Percentiles rank a stretch among this genome's conserved stretches.
These are phyloP conservation scores for Morelia viridis DNA, from an alignment of 2,797 vertebrate genomes.

Conservation along the genomic window DNA sequence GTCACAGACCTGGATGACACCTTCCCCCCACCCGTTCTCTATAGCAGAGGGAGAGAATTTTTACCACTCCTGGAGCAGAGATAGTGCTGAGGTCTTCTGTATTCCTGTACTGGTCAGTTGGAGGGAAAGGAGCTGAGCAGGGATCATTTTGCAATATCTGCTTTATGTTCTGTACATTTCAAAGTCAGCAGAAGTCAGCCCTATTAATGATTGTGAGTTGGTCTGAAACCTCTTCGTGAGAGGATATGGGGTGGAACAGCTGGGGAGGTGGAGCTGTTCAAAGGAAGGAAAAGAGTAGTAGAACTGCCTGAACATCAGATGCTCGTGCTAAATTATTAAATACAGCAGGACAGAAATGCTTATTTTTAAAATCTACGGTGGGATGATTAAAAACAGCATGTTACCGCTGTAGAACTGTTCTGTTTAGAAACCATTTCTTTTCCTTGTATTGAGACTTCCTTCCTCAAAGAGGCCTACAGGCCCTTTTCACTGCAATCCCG, in stretches of 20 bases:
- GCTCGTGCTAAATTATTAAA: conserved; percentile 8
- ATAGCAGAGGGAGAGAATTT: not conserved
- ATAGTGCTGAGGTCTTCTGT: not conserved
- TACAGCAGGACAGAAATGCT: not conserved
- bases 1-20: not conserved
- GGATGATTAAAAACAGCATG: not conserved
- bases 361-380: not conserved
- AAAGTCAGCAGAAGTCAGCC: not conserved
- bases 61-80: not conserved
- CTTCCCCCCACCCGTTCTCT: not conserved
- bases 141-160: not conserved
- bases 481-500: not conserved
- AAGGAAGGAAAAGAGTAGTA: not conserved
- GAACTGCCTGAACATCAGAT: not conserved
- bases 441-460: too few relatives aligned
- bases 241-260: not conserved
- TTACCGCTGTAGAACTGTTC: not conserved
- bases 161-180: not conserved
- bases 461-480: not conserved
- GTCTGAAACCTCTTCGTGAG: not conserved
- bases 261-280: not conserved
- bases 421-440: not conserved
- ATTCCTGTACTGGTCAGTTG: not conserved
- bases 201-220: too few relatives aligned
- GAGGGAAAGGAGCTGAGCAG: not conserved